Conservation (phyloP, 2,888 invertebrate genomes). For the Crepidodera aurea region DNA sequence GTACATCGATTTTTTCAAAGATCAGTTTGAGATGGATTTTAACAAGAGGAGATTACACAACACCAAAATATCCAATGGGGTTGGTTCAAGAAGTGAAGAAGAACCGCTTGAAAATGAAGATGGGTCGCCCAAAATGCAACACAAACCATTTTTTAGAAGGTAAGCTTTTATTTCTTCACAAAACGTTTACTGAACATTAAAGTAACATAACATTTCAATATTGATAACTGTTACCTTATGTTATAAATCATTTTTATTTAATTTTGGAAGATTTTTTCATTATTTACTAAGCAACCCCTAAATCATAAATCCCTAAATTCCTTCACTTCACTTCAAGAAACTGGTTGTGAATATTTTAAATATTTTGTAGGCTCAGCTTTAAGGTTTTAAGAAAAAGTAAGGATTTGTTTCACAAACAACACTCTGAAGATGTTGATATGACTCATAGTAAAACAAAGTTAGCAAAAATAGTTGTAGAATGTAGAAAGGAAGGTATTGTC, state of each 20-base stretch:
- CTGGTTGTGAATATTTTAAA: too few species aligned
- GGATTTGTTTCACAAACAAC: slow-evolving; percentile 88
- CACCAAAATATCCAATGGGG: slow-evolving; percentile 61
- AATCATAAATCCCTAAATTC: too few species aligned
- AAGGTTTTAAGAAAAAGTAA: slow-evolving; percentile 85
- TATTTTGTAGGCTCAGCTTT: slow-evolving; percentile 73
- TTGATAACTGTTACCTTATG: too few species aligned
- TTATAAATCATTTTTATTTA: too few species aligned
- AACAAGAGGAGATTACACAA: slow-evolving; percentile 64
- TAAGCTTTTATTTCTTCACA: slow-evolving; percentile 40
- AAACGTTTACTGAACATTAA: too few species aligned
- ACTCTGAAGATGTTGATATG: slow-evolving; percentile 80
- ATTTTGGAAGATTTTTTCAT: too few species aligned
- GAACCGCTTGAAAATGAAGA: slow-evolving; percentile 78
- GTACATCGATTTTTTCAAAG: slow-evolving; percentile 84
- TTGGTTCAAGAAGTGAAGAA: slow-evolving; percentile 57
- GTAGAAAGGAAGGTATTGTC: slow-evolving; percentile 92
- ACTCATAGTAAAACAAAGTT: slow-evolving; percentile 81
- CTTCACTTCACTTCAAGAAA: too few species aligned
- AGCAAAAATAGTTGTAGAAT: slow-evolving; percentile 92
- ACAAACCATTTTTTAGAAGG: slow-evolving; percentile 85
- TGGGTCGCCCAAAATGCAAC: slow-evolving; percentile 80
- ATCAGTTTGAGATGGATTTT: slow-evolving; percentile 85
- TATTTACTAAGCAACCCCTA: too few species aligned
- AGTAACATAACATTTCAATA: too few species aligned